Evolutionary conservation across 1,140 invertebrate species (phyloP), one percentile per base, ranked within the genome.

Genomic region (Oncopodura yosiiana): DNA sequence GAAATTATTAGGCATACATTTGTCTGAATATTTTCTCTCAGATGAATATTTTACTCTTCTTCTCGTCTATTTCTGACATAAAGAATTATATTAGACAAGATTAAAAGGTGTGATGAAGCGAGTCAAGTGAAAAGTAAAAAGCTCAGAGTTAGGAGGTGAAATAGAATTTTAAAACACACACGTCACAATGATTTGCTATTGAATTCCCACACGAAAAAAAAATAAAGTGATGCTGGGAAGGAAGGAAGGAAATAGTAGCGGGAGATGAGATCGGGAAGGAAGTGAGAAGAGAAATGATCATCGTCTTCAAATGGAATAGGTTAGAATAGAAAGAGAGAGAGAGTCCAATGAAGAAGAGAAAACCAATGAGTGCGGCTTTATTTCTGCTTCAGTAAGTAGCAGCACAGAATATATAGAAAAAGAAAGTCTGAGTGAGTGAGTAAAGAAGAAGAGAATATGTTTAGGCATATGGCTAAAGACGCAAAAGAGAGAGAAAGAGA

Each of bases 221-320:
- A 39, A 39, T 19, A 16, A 16, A 16, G 21, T 9, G 8, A 19
- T 9, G 12, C 11, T n/a, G 21, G 37, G 9, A 19, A 39, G 21
- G n/a, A 16, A 39, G 18, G 12, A 16, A 36, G 32, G 16, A 16
- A 11, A 36, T 21, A 19, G 41, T n/a, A n/a, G n/a, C n/a, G n/a
- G n/a, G 16, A 42, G 41, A 42, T 42, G 41, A 42, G 27, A 42
- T 42, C 41, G 23, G 41, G n/a, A 24, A 42, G 21, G 18, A 42
- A 42, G 41, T 42, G 41, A 42, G n/a, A n/a, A n/a, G n/a, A n/a
- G 41, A 42, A 42, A 42, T 42, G 41, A n/a, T n/a, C n/a, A n/a
- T n/a, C n/a, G n/a, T n/a, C n/a, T n/a, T n/a, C n/a, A n/a, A n/a
- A n/a, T n/a, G n/a, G n/a, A n/a, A n/a, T n/a, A n/a, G n/a, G n/a